Base-by-base conservation (phyloP, 2,888 invertebrate species). In the Mongoloraphidia duomilia region DNA sequence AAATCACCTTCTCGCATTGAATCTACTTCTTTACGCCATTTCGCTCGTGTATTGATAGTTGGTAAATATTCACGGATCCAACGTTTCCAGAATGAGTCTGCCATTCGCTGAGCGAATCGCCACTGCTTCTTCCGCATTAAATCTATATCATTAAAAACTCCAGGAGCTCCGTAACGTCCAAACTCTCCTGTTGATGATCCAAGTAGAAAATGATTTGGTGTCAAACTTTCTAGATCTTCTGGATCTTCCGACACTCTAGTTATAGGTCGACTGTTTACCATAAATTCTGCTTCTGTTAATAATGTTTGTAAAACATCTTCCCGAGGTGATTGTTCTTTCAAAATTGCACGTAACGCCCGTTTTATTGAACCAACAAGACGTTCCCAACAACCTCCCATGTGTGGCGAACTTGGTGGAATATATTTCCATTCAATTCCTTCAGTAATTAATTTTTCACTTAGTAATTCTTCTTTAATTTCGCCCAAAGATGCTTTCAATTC, bases 51-150 rank as follows among this genome's bases (percentile, higher is more conserved):
- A 2, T 48, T 40, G 37, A 55, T 13, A 0, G 44, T 52, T 2
- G 54, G 52, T 2, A 54, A 38, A 35, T 52, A 56, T 44, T 54
- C 53, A 9, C 48, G 40, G 1, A 52, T 14, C 55, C 54, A 56
- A n/a, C 55, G 39, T 10, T 41, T 41, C 54, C 55, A 56, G 41
- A 54, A 56, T 6, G 8, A 34, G 17, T 49, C 48, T 12, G 35
- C 12, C 5, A 48, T 12, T 17, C 34, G 42, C 33, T 50, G 38
- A 17, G 17, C n/a, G 12, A 34, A 9, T 41, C 38, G 33, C 11
- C 47, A 47, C 8, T 12, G 35, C 36, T 46, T 35, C 10, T 11
- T n/a, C n/a, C n/a, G n/a, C n/a, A n/a, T n/a, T n/a, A n/a, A n/a
- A n/a, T n/a, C n/a, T n/a, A n/a, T n/a, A n/a, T n/a, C n/a, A n/a